Base-by-base conservation (phyloP, 2,888 invertebrate genomes). In the Homarus gammarus region DNA sequence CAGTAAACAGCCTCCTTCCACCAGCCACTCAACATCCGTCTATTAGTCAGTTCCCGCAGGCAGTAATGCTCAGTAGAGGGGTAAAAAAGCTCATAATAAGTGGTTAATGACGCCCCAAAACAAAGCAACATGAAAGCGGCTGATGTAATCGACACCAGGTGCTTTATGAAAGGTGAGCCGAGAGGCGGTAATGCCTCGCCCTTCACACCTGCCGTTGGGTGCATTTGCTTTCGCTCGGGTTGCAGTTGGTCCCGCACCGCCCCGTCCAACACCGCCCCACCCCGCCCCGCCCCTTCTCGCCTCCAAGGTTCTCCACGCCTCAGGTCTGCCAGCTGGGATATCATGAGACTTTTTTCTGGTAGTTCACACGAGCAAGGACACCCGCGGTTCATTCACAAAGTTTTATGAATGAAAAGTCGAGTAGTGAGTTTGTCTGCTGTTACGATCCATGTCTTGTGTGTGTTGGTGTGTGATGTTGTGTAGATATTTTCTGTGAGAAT, bases 381-480 rank as follows among this genome's bases (percentile, higher is more conserved):
- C 86, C 18, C 78, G 36, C 77, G n/a, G 77, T 78, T 64, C 86
- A 86, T 86, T 86, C 86, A 86, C 68, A 79, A 86, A 86, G 70
- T 86, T 78, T 86, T 79, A 68, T 86, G 86, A 86, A 86, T 86
- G 86, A 51, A 86, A 38, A 15, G 44, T 38, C 68, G 86, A n/a
- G n/a, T 56, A 75, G 82, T 83, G 49, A 44, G 31, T 2, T 73
- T n/a, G 22, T 18, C 3, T 18, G 49, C 15, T 15, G 49, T 8
- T 12, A 12, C 10, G 44, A 12, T 44, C 40, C 38, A 27, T 44
- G 31, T 78, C 31, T 27, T 82, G 15, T 79, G 31, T 56, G 18
- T 3, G 61, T 10, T 79, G 18, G 64, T 10, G 64, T 31, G 1
- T 6, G 1, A 1, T 1, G 18, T 15, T 12, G 64, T 22, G n/a